These are phyloP conservation scores for Bombycilla garrulus DNA, from an alignment of 2,113 vertebrate species.

Conservation along the genomic window DNA sequence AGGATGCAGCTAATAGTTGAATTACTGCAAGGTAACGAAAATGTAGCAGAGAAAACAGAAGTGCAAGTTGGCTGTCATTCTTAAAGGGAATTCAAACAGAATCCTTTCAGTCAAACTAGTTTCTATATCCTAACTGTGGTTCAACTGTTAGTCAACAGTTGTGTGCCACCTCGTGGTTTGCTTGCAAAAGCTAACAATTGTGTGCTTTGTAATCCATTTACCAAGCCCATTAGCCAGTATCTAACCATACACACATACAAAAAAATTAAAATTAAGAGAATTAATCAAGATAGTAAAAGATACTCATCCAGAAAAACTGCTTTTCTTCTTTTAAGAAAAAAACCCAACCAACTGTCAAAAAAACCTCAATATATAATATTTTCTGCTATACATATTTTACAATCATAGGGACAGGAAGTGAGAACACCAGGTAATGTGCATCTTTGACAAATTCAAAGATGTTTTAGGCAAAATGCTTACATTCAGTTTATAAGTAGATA, in stretches of 20 bases:
- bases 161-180: conserved; percentile 14
- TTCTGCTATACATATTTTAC: neutral
- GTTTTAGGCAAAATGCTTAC: neutral
- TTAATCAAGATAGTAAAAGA: neutral
- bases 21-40: neutral
- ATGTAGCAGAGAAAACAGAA: conserved; percentile 1
- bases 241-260: neutral
- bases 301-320: neutral
- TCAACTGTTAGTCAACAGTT: neutral
- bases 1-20: neutral
- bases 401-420: neutral
- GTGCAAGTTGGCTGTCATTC: conserved; percentile 40
- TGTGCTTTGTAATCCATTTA: neutral
- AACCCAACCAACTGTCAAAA: neutral
- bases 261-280: neutral
- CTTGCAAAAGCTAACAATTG: neutral
- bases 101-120: neutral
- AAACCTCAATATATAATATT: neutral
- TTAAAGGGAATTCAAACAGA: neutral
- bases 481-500: neutral
- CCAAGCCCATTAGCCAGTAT: neutral
- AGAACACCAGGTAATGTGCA: neutral
- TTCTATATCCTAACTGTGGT: neutral
- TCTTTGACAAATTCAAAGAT: neutral
- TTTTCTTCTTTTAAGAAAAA: neutral